These are phyloP conservation scores for Isichthys henryi DNA, from an alignment of 2,113 vertebrate species.

Conservation along the genomic window DNA sequence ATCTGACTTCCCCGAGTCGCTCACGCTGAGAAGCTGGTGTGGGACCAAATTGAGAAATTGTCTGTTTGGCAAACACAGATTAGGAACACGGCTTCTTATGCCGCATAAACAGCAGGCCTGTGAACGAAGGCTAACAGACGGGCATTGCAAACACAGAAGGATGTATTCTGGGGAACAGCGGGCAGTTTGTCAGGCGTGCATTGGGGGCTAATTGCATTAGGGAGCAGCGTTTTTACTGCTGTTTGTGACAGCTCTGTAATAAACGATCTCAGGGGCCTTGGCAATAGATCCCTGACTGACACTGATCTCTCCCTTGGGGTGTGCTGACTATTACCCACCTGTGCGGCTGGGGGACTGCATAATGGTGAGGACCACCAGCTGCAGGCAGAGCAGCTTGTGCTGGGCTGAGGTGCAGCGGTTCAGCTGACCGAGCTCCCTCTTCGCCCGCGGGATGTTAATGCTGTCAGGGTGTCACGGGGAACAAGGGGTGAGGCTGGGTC, in stretches of 20 bases:
- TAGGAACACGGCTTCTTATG: constrained; percentile 26
- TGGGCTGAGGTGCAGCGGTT: constrained; percentile 82
- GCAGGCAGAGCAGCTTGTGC: constrained; percentile 85
- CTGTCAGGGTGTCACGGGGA: constrained; percentile 45
- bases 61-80: constrained; percentile 37
- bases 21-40: not conserved
- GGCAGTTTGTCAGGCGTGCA: constrained; percentile 20
- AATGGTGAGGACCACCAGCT: constrained; percentile 74
- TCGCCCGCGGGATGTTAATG: constrained; percentile 85
- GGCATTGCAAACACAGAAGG: constrained; percentile 33
- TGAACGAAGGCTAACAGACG: constrained; percentile 21
- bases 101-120: constrained; percentile 26
- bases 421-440: constrained; percentile 80
- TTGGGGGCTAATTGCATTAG: constrained; percentile 32
- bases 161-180: constrained; percentile 28
- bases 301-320: not conserved
- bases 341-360: constrained; percentile 76
- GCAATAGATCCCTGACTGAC: not conserved
- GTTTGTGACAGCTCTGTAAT: not conserved
- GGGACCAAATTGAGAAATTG: constrained; percentile 35
- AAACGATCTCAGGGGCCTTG: not conserved
- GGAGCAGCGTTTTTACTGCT: not conserved
- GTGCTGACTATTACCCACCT: constrained; percentile 56
- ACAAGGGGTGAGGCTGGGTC: not conserved
- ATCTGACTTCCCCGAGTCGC: constrained; percentile 5